phyloP scores from a whole-genome alignment of 2,888 invertebrate genomes.

The Catocala sponsa region DNA sequence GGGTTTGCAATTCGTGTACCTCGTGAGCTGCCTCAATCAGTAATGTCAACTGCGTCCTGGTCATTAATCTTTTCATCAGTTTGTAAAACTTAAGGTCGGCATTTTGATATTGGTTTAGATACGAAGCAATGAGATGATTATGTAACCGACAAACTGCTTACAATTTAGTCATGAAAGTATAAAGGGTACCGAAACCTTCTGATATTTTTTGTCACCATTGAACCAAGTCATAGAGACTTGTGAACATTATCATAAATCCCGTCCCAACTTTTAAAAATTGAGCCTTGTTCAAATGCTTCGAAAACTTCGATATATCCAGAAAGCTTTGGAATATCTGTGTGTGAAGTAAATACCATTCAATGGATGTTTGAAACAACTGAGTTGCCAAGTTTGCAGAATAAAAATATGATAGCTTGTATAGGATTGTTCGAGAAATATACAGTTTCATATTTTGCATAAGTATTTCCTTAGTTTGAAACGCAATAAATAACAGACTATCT shows the following conservation, averaged over 20 bases:
- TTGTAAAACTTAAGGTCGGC: no score
- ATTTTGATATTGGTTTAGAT: no score
- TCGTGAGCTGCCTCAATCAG: no score
- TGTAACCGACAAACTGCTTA: no score
- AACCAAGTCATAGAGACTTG: background rate
- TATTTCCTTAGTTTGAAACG: no score
- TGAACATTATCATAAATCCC: background rate
- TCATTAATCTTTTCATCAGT: no score
- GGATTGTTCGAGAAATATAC: background rate
- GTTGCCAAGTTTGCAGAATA: conserved; percentile 42
- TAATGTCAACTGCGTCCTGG: no score
- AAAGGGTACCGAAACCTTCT: background rate
- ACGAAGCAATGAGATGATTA: no score
- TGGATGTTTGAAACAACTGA: conserved; percentile 61
- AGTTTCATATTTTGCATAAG: no score
- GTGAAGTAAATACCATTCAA: conserved; percentile 57
- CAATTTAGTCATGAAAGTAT: background rate
- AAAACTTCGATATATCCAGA: conserved; percentile 16
- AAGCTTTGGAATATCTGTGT: conserved; percentile 64
- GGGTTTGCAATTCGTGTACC: no score
- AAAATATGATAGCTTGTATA: conserved; percentile 6
- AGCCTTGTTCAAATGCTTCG: conserved; percentile 22
- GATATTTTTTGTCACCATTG: background rate
- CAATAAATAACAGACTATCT: no score
- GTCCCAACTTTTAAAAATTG: conserved; percentile 15